Evolutionary conservation across 1,140 invertebrate genomes (phyloP), one percentile per base, ranked within the genome.

Genomic region (Odontomachus brunneus): DNA sequence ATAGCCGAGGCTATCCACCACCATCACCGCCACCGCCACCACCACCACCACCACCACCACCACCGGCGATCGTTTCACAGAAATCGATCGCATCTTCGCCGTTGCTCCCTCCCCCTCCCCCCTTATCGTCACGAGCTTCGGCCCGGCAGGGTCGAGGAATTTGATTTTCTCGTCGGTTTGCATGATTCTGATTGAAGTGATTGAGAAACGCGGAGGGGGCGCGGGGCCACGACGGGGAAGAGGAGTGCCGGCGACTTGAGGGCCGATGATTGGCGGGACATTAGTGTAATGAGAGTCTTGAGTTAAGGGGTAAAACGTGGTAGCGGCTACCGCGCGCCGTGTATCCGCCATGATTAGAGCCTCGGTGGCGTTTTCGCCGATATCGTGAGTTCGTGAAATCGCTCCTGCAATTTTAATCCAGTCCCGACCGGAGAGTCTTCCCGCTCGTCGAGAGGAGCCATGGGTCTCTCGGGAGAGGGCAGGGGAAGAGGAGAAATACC

Each of bases 361-460:
- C 92, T 92, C 85, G 69, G 26, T 80, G 78, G 81, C 75, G 85
- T 89, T 88, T 88, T 89, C 88, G 82, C 76, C 75, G 88, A 88
- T 89, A 88, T 90, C 91, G 91, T 90, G 91, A 87, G 87, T 85
- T 90, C 82, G 76, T 85, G 87, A 90, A 88, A 90, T 91, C 91
- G 87, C 81, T 91, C 88, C 89, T 90, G 91, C 92, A 92, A 93
- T 93, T 91, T 93, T 92, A 92, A 92, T 93, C 91, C 89, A 67
- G 83, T 80, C 78, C 53, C 60, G 65, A 44, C 38, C 3, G 9
- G 22, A 38, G 65, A 81, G 59, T 85, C 85, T 85, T 85, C 83
- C 60, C 66, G 72, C 72, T 62, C 71, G 33, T 62, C 14, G 57
- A 26, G 62, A 14, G 33, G 38, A 7, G 38, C 38, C 38, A 44